Evolutionary conservation across 2,888 invertebrate genomes (phyloP), one percentile per base, ranked within the genome.

Genomic region (Dicyrtoma fusca): DNA sequence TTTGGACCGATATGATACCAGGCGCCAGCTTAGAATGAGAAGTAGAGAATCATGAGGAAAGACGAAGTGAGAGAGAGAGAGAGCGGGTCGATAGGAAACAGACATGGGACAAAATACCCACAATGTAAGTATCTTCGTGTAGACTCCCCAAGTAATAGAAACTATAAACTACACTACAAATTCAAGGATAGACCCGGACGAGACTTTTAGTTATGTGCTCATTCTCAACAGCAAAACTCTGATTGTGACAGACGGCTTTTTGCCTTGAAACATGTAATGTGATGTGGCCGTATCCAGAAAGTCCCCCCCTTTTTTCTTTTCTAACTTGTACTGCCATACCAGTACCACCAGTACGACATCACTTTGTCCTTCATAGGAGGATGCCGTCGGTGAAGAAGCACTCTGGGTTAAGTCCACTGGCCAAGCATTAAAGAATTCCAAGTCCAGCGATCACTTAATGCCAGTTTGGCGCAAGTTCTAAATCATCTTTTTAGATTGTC

Each of bases 211-310:
- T 34, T 34, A 34, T 34, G n/a, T 17, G 14, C 49, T 49, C 49
- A 49, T 17, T 49, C 49, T 49, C 49, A 49, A 13, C 25, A 61
- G 61, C 17, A 61, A 61, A 65, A 71, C 62, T 53, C 72, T 72
- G 72, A 72, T 72, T 72, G 65, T 72, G 72, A 72, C 72, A 72
- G 72, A 72, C 72, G 72, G 61, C 68, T 61, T 72, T 71, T 71
- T 49, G 23, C 63, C 64, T 49, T 64, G 64, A 21, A 19, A 64
- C 64, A 25, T 64, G 64, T 47, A 19, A 64, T 64, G 49, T 42
- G 34, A 34, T 34, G 34, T 44, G 34, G 21, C 53, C 57, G 66
- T 34, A 55, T 53, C 42, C 66, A 10, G 55, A 62, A 61, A 65
- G n/a, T 34, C 34, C 26, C 49, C 23, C 25, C 51, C 65, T 53